These are phyloP conservation scores for Tetrax tetrax DNA, from an alignment of 2,113 vertebrate species.

Conservation along the genomic window DNA sequence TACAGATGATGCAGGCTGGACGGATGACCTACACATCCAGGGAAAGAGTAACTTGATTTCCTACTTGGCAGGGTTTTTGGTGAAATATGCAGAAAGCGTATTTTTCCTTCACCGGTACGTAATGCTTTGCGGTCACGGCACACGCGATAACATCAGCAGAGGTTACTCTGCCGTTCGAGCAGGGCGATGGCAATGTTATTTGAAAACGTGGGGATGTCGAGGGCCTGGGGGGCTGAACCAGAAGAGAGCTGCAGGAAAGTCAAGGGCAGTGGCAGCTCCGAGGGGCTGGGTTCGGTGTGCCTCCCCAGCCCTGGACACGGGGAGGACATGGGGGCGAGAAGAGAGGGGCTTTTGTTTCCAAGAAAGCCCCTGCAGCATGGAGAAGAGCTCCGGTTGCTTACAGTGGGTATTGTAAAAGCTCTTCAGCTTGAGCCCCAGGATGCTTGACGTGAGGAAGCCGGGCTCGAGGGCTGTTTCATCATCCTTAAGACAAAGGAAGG, in stretches of 20 bases:
- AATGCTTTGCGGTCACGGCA: not conserved
- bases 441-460: not conserved
- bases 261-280: not conserved
- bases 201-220: not conserved
- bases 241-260: not conserved
- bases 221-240: not conserved
- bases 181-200: no score
- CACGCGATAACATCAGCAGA: rapidly evolving
- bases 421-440: not conserved
- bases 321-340: not conserved
- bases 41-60: not conserved
- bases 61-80: not conserved
- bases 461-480: not conserved
- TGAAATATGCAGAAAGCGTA: not conserved
- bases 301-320: not conserved
- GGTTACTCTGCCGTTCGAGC: not conserved
- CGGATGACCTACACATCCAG: not conserved
- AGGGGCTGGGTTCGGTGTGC: not conserved
- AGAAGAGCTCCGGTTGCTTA: not conserved
- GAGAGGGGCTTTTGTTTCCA: not conserved
- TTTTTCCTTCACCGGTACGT: not conserved
- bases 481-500: not conserved
- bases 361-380: not conserved
- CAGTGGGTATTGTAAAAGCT: not conserved
- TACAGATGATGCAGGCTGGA: not conserved